Conservation (phyloP, 2,797 vertebrate genomes). For the Takifugu rubripes region DNA sequence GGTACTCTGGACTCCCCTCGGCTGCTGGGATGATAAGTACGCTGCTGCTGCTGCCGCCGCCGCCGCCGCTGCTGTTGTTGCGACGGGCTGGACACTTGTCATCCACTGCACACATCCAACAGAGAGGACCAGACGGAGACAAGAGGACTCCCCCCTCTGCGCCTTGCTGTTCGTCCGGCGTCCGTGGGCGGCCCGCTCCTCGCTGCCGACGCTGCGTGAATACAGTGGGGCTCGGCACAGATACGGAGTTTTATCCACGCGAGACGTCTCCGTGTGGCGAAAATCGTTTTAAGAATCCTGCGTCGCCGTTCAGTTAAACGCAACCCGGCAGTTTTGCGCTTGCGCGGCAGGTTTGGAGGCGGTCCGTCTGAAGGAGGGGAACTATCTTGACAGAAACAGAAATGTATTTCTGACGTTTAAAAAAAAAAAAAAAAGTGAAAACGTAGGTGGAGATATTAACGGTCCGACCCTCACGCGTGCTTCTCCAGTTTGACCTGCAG, state of each 20-base stretch:
- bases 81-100: constrained; percentile 55
- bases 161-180: background rate
- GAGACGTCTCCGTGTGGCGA: background rate
- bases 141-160: background rate
- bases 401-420: background rate
- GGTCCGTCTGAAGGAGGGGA: background rate
- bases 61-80: constrained; percentile 55
- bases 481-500: constrained; percentile 16
- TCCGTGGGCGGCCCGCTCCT: background rate
- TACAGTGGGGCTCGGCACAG: too few relatives aligned
- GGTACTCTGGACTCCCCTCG: constrained; percentile 26
- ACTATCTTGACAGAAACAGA: constrained; percentile 27
- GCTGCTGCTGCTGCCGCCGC: constrained; percentile 14
- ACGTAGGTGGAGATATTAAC: constrained; percentile 51
- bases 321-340: background rate
- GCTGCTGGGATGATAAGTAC: constrained; percentile 42
- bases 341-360: too few relatives aligned
- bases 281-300: too few relatives aligned
- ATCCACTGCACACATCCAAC: constrained; percentile 56
- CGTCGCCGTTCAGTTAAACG: background rate
- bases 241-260: background rate
- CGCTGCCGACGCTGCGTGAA: too few relatives aligned
- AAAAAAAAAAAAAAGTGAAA: constrained; percentile 14
- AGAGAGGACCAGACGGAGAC: constrained; percentile 13
- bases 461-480: constrained; percentile 23